Percentiles rank a stretch among this genome's conserved stretches.
phyloP scores from a whole-genome alignment of 2,888 invertebrate species.

The Girardia tigrina region DNA sequence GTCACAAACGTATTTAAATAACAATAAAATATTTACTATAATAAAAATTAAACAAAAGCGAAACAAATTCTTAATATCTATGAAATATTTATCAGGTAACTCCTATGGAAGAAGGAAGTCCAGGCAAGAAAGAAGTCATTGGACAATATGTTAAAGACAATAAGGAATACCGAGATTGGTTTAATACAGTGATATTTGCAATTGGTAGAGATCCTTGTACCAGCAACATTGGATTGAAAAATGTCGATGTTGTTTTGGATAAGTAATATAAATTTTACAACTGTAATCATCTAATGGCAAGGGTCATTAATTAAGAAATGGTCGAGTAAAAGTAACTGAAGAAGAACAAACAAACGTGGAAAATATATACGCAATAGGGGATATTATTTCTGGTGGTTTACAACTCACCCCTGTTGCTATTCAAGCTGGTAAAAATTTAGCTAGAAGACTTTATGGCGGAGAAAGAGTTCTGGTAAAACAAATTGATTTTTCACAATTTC shows the following conservation, averaged over 20 bases:
- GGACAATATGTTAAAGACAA: neutral
- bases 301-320: slow-evolving; percentile 47
- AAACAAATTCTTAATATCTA: too few relatives aligned
- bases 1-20: too few relatives aligned
- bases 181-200: slow-evolving; percentile 49
- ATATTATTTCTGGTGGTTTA: slow-evolving; percentile 56
- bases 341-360: slow-evolving; percentile 72
- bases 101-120: slow-evolving; percentile 36
- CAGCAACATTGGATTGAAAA: slow-evolving; percentile 55
- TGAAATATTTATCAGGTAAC: too few relatives aligned
- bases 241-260: slow-evolving; percentile 60
- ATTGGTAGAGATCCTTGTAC: slow-evolving; percentile 56
- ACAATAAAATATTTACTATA: too few relatives aligned
- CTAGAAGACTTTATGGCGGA: slow-evolving; percentile 54
- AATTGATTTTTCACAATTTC: neutral
- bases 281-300: too few relatives aligned
- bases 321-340: slow-evolving; percentile 50
- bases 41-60: too few relatives aligned
- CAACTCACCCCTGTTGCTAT: slow-evolving; percentile 75
- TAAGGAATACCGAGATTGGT: slow-evolving; percentile 31
- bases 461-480: slow-evolving; percentile 40
- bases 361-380: slow-evolving; percentile 82
- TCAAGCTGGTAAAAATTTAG: slow-evolving; percentile 68
- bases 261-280: slow-evolving; percentile 39
- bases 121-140: slow-evolving; percentile 32